phyloP scores from a whole-genome alignment of 2,888 invertebrate species.

The Cyaniris semiargus region DNA sequence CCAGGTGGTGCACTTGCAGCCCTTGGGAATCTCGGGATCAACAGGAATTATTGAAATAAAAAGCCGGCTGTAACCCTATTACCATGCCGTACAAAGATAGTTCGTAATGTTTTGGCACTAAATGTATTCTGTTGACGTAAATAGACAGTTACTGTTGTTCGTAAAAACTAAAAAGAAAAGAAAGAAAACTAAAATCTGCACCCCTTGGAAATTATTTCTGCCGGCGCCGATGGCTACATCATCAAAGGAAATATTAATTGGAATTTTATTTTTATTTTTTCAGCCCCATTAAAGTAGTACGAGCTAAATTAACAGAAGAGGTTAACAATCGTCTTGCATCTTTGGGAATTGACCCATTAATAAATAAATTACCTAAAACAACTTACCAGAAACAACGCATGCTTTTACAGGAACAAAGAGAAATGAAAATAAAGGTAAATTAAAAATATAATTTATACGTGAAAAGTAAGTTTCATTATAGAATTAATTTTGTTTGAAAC shows the following conservation, averaged over 20 bases:
- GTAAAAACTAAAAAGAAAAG: too few relatives aligned
- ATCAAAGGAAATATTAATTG: not conserved
- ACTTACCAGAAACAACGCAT: conserved; percentile 80
- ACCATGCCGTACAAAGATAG: too few relatives aligned
- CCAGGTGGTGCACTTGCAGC: too few relatives aligned
- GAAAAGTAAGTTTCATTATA: not conserved
- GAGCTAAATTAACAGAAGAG: conserved; percentile 73
- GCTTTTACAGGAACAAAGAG: conserved; percentile 80
- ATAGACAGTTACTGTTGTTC: too few relatives aligned
- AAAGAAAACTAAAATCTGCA: too few relatives aligned
- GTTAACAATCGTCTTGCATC: conserved; percentile 78
- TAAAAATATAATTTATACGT: not conserved
- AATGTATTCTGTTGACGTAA: too few relatives aligned
- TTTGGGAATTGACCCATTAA: conserved; percentile 83
- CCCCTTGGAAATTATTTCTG: too few relatives aligned
- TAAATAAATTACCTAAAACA: conserved; percentile 78
- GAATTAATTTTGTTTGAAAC: conserved; percentile 24
- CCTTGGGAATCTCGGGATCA: too few relatives aligned
- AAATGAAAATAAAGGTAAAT: conserved; percentile 78
- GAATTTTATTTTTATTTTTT: conserved; percentile 36
- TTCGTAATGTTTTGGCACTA: too few relatives aligned
- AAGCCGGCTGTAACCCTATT: too few relatives aligned
- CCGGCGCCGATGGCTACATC: too few relatives aligned
- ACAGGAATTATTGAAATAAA: too few relatives aligned
- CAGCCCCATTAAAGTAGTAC: conserved; percentile 66